Evolutionary conservation across 2,888 invertebrate genomes (phyloP), one percentile per base, ranked within the genome.

Genomic region (Watsonalla cultraria): DNA sequence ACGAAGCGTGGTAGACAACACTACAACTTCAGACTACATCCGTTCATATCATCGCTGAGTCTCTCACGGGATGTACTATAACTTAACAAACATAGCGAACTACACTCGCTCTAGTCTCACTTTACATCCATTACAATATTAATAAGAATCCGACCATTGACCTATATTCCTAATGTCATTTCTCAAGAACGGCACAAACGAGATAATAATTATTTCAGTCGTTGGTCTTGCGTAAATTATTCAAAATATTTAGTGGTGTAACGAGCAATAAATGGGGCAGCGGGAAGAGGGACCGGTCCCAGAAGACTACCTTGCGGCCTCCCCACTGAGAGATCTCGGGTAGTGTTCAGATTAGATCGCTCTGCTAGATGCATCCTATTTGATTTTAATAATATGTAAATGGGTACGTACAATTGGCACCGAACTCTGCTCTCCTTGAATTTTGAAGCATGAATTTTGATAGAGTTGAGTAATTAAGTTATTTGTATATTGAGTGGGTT

Each of bases 211-310:
- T 74, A 77, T 68, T 61, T 66, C 58, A 55, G 57, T 55, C 65
- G 66, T 64, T 65, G 62, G 54, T 56, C 55, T 35, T 57, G 53
- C 74, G 78, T 82, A 76, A 74, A 78, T 80, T 80, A 82, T 82
- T 82, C 78, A 81, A 75, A 72, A 72, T 79, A 74, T 80, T 78
- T 76, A 77, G 76, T 76, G 57, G 60, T 64, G 70, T 78, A 78
- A 80, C 77, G 74, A 77, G 75, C 73, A 77, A 72, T 73, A 74
- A 76, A 78, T 80, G 78, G 68, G 66, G 52, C 56, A 52, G 54
- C 51, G 53, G 57, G 60, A 59, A 46, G 60, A 39, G 14, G 39
- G 37, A 37, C 50, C 51, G 45, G 52, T 54, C 62, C 57, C 55
- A 8, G 15, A 55, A 60, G 59, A 54, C 45, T 37, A 11, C 42